phyloP scores from a whole-genome alignment of 2,888 invertebrate species.

The Euphydryas editha region DNA sequence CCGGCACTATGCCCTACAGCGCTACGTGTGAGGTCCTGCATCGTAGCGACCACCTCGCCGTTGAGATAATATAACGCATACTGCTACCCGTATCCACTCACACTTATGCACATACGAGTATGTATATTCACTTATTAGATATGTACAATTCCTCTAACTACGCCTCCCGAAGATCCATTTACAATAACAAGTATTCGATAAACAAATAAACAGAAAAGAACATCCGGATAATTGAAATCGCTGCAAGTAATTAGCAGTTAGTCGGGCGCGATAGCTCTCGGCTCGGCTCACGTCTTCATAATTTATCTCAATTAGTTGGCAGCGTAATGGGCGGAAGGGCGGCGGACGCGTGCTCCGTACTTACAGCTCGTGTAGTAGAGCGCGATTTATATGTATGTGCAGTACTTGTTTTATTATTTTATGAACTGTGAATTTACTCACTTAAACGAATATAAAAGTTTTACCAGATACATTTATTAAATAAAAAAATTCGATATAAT shows the following conservation, averaged over 20 bases:
- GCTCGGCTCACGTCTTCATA: slow-evolving; percentile 77
- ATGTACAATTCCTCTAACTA: neutral
- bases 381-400: slow-evolving; percentile 15
- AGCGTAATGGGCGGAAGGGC: slow-evolving; percentile 76
- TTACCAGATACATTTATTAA: neutral
- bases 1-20: slow-evolving; percentile 11
- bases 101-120: no score
- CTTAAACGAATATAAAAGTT: neutral
- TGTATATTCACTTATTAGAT: neutral
- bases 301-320: slow-evolving; percentile 80
- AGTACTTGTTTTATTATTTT: neutral
- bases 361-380: slow-evolving; percentile 32
- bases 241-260: slow-evolving; percentile 76
- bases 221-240: slow-evolving; percentile 71
- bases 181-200: slow-evolving; percentile 25
- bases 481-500: neutral
- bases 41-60: slow-evolving; percentile 9
- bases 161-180: neutral
- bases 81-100: neutral
- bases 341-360: slow-evolving; percentile 47
- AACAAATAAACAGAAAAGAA: slow-evolving; percentile 39
- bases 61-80: neutral
- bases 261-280: slow-evolving; percentile 69
- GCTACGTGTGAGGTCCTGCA: slow-evolving; percentile 40
- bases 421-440: neutral